Evolutionary conservation across 2,888 invertebrate genomes (phyloP), one percentile per base, ranked within the genome.

Genomic region (Clostera curtula): DNA sequence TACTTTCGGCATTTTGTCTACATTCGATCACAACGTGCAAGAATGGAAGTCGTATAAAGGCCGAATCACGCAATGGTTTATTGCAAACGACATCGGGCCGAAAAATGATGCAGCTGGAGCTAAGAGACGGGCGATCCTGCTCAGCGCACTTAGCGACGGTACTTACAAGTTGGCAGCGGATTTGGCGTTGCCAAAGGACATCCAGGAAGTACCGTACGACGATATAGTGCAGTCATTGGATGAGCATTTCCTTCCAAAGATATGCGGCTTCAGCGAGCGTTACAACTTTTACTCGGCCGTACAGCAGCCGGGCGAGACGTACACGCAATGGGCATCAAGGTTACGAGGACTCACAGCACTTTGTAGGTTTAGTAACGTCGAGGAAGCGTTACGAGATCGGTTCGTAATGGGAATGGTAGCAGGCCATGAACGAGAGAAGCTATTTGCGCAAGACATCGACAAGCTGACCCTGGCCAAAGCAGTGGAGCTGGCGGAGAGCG

Each of bases 261-360:
- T 28, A 3, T 21, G 38, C 5, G 53, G 50, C 1, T 58, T 56
- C 22, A 31, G 41, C 2, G 52, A 54, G 21, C 38, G 49, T 0
- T 39, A 40, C 18, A 44, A 44, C 3, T 54, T 57, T 27, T 51
- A 53, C 17, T 27, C 44, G 1, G 47, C 50, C 1, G 18, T 21
- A 5, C 54, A 54, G 24, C 31, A 29, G 11, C 10, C 25, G 4
- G 35, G 31, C 5, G 54, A 56, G 18, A 30, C 34, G 0, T 30
- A 36, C 19, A 11, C 43, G 1, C 42, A 48, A 21, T 51, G 45
- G 47, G 48, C 45, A 1, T 42, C 43, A 1, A 34, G 43, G 15
- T 19, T 49, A 6, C 31, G 47, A 2, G 45, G 41, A 2, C 33
- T 54, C 2, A 33, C 42, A 4, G 27, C 36, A 3, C 25, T 43